Percentiles rank a stretch among this genome's conserved stretches.
These are phyloP conservation scores for Melolontha melolontha DNA, from an alignment of 2,888 invertebrate genomes.

Conservation along the genomic window DNA sequence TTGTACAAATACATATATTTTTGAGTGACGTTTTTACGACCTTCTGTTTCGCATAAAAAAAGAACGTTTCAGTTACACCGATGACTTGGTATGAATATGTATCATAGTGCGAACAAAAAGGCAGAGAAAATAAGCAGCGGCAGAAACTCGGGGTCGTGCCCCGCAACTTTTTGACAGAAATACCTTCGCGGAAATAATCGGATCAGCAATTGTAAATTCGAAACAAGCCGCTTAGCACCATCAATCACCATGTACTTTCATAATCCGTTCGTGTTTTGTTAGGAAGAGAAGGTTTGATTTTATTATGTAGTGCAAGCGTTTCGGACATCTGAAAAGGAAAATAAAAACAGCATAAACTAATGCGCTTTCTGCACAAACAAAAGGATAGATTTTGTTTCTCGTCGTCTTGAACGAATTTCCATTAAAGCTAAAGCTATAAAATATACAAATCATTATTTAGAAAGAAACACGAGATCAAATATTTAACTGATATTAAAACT, in stretches of 20 bases:
- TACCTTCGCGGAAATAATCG: conserved; percentile 43
- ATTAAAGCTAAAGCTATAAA: no score
- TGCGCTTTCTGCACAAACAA: no score
- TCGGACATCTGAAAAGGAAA: conserved; percentile 7
- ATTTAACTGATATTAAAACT: no score
- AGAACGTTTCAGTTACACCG: background rate
- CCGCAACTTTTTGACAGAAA: conserved; percentile 16
- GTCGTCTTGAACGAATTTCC: no score
- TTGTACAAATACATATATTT: conserved; percentile 7
- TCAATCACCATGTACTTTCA: conserved; percentile 50
- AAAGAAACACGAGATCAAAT: no score
- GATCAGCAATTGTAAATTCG: conserved; percentile 57
- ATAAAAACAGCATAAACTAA: background rate
- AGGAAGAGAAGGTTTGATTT: conserved; percentile 24
- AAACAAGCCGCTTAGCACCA: conserved; percentile 56
- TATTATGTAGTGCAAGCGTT: conserved; percentile 13
- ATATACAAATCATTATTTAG: no score
- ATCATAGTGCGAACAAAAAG: conserved; percentile 13
- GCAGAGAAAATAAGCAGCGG: conserved; percentile 19
- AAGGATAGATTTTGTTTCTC: no score
- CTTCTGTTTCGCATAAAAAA: conserved; percentile 1
- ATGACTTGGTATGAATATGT: conserved; percentile 24
- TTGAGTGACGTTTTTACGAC: conserved; percentile 32
- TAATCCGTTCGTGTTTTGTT: conserved; percentile 37
- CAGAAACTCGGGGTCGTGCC: conserved; percentile 2